Conservation (phyloP, 2,797 vertebrate genomes). For the Coilia nasus region DNA sequence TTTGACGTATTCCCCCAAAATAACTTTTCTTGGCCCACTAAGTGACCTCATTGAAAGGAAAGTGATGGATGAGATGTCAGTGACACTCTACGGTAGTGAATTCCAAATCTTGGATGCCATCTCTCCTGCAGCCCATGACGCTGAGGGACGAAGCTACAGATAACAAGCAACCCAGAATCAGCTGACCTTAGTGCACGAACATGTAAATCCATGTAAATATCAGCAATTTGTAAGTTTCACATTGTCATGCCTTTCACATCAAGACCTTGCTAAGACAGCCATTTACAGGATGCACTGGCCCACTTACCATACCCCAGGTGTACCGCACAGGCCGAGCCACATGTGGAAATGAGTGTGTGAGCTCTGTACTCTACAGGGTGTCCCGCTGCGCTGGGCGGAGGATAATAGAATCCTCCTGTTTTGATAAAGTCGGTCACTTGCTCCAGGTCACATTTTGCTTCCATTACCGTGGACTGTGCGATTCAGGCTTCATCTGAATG, state of each 20-base stretch:
- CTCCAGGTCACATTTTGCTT: background rate
- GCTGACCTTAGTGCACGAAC: background rate
- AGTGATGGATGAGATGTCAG: background rate
- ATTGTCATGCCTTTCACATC: background rate
- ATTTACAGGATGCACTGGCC: background rate
- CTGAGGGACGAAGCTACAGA: background rate
- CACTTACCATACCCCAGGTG: background rate
- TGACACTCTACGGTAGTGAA: background rate
- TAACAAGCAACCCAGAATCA: background rate
- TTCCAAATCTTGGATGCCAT: background rate
- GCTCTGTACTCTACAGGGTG: background rate
- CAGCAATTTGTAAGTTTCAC: background rate
- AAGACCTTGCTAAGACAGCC: background rate
- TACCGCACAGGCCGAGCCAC: background rate
- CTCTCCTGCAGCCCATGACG: background rate
- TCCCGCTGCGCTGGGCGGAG: background rate
- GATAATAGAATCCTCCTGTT: slow-evolving; percentile 21
- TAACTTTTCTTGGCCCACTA: background rate
- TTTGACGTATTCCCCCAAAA: background rate
- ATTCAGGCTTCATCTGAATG: background rate
- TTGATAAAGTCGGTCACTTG: slow-evolving; percentile 21
- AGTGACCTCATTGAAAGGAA: background rate
- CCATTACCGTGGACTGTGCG: background rate
- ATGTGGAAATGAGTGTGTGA: background rate
- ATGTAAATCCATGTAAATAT: slow-evolving; percentile 22